Conservation (phyloP, 2,797 vertebrate species). For the Balearica regulorum region DNA sequence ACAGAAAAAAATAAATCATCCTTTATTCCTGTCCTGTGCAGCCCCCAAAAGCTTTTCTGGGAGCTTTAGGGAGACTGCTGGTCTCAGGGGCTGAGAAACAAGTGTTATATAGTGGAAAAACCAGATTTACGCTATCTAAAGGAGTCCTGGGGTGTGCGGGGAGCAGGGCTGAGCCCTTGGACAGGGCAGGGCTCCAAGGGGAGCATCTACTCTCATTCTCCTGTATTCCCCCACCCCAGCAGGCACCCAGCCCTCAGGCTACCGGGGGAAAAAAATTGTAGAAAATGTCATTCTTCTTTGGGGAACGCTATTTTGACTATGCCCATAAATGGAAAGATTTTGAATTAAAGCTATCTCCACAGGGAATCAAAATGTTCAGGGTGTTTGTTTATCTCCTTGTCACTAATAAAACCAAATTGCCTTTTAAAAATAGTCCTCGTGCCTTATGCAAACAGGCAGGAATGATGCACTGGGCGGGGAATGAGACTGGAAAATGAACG, state of each 20-base stretch:
- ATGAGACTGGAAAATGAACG: not conserved
- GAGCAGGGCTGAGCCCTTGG: not conserved
- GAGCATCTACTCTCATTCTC: not conserved
- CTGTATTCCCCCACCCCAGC: not conserved
- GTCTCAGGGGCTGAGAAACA: not conserved
- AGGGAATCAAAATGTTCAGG: not conserved
- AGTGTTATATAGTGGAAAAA: not conserved
- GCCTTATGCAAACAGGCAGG: not conserved
- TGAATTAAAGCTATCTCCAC: not conserved
- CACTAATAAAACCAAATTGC: slow-evolving; percentile 21
- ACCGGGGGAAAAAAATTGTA: not conserved
- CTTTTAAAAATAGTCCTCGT: slow-evolving; percentile 8
- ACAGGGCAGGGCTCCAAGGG: not conserved
- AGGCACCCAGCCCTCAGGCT: not conserved
- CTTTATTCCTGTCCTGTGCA: not conserved
- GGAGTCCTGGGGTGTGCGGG: no score
- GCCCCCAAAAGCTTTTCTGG: not conserved
- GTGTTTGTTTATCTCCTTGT: slow-evolving; percentile 16
- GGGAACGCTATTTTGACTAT: not conserved
- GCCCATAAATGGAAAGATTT: slow-evolving; percentile 1
- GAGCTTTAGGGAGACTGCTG: not conserved
- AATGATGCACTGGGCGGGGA: not conserved
- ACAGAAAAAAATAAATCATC: not conserved
- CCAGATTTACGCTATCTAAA: not conserved
- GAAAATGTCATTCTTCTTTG: not conserved